phyloP scores from a whole-genome alignment of 2,888 invertebrate genomes.

The Eugnorisma glareosa region DNA sequence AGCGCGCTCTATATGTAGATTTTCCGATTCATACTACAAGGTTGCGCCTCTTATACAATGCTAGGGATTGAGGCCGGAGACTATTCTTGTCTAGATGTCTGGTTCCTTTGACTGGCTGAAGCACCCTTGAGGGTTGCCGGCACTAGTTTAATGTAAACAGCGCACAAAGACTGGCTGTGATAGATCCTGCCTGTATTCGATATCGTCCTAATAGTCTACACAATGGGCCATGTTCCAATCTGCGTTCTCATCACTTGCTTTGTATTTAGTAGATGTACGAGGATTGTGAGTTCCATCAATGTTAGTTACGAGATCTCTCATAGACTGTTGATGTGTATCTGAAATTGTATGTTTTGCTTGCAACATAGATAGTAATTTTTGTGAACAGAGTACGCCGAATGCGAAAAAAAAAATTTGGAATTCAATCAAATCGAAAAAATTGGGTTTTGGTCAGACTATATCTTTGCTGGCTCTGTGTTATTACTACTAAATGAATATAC shows the following conservation, averaged over 20 bases:
- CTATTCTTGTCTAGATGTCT: slow-evolving; percentile 55
- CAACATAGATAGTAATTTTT: background rate
- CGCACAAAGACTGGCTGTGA: slow-evolving; percentile 35
- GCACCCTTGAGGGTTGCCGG: slow-evolving; percentile 47
- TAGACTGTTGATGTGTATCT: slow-evolving; percentile 15
- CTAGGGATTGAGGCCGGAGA: slow-evolving; percentile 37
- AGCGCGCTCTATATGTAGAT: slow-evolving; percentile 2
- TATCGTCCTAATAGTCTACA: slow-evolving; percentile 43
- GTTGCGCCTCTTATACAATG: slow-evolving; percentile 34
- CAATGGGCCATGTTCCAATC: slow-evolving; percentile 52
- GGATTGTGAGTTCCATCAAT: slow-evolving; percentile 27
- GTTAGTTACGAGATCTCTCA: slow-evolving; percentile 24
- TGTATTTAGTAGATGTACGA: slow-evolving; percentile 36
- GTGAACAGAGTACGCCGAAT: background rate
- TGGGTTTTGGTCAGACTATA: no score
- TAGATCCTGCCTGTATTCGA: slow-evolving; percentile 35
- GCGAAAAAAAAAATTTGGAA: no score
- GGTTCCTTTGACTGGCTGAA: slow-evolving; percentile 41
- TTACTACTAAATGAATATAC: background rate
- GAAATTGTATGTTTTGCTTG: slow-evolving; percentile 21
- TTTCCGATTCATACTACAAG: slow-evolving; percentile 35
- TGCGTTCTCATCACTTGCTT: slow-evolving; percentile 44
- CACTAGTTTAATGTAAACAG: slow-evolving; percentile 39
- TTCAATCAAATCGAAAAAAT: background rate
- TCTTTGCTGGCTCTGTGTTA: background rate